Evolutionary conservation across 2,888 invertebrate species (phyloP), one percentile per base, ranked within the genome.

Genomic region (Doris montereyensis): DNA sequence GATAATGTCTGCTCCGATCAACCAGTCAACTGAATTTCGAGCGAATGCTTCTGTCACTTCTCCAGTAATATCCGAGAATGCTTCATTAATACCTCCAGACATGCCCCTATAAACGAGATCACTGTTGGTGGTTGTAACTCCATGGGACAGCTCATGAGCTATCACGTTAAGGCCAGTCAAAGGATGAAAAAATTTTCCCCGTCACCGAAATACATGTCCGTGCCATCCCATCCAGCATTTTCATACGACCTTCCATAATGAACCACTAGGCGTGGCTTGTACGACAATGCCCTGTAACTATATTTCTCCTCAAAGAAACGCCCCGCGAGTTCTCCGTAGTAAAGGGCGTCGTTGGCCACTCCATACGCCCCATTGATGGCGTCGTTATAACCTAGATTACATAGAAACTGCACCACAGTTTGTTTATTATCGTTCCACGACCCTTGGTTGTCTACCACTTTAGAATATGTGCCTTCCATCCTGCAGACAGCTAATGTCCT

Each of bases 201-300:
- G 71, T 87, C 86, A 34, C 87, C 87, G 76, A 86, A 84, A 0
- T 85, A 83, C 13, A 81, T 77, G 5, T 85, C 85, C 52, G 80
- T 79, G 57, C 82, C 86, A 78, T 85, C 84, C 86, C 86, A 88
- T 72, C 83, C 85, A 0, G 87, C 87, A 78, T 86, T 86, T 34
- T 84, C 84, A 30, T 70, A 81, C 2, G 68, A 30, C 2, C 30
- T n/a, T 34, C 84, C 81, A 68, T 81, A 83, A 67, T 86, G 86
- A 24, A 85, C 84, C 28, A 81, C 74, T 0, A 85, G 32, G 1
- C 70, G 26, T 1, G 83, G 83, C 10, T 32, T 32, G 3, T 75
- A 17, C 2, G 67, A 70, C 21, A 82, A 62, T 0, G 82, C 79
- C 0, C 32, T 21, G 2, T 78, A 52, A 21, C 81, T 58, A 13